Base-by-base conservation (phyloP, 2,113 vertebrate genomes). In the Zapornia atra region DNA sequence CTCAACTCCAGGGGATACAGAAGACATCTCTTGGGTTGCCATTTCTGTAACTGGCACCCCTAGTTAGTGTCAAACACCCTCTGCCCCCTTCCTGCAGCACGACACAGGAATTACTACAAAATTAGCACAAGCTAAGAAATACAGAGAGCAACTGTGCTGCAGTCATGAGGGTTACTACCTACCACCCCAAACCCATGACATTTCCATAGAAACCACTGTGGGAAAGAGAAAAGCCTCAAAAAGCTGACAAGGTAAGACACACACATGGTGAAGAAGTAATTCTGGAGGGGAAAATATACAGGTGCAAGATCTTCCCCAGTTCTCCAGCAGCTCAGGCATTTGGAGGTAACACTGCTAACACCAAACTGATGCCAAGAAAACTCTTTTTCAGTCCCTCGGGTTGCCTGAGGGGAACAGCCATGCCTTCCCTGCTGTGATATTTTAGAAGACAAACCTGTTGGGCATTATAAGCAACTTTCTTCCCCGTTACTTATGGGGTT, bases 151-250 rank as follows among this genome's bases (percentile, higher is more conserved):
- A 69, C 81, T 86, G 75, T 61, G 83, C 95, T 42, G 90, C 96
- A 92, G 71, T 76, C 81, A 71, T 60, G 79, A 96, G 86, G 92
- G 92, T 96, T 86, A 93, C 91, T 59, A 70, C 73, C 73, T 83
- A 83, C 82, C 91, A 83, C 92, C 92, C 94, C 85, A 81, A 93
- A 82, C 87, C 92, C 73, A 51, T 73, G 86, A 86, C 93, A 96
- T 96, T 96, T 92, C 96, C 96, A 94, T 90, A 94, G 96, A 80
- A 96, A 97, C 95, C 88, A 90, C 82, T 82, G 90, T 3, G 40
- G 88, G 87, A 93, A 95, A 88, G 68, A 91, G 51, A 92, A 73
- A 80, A 82, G 69, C 84, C 91, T 75, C 84, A 86, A 95, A 96
- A 92, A 95, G 68, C 88, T 91, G 91, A 75, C 77, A 81, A 86